Evolutionary conservation across 2,888 invertebrate genomes (phyloP).

Genomic region (Ecliptopera silaceata): DNA sequence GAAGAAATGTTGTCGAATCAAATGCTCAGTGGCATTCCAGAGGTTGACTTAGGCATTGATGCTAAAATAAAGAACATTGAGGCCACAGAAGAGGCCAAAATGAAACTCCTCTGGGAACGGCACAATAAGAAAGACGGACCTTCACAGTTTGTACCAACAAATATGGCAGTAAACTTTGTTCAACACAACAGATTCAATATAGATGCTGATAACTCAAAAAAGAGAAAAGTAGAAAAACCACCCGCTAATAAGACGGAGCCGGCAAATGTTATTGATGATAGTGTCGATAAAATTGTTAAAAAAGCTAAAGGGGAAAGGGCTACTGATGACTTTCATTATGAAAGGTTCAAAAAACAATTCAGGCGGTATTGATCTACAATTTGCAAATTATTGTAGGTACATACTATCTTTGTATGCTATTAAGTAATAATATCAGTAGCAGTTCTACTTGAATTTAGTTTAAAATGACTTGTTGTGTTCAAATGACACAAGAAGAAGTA

Average conservation of each 20-base stretch:
- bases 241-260: conserved; percentile 60
- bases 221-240: conserved; percentile 83
- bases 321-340: conserved; percentile 98
- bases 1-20: conserved; percentile 99
- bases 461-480: too few species aligned
- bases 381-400: too few species aligned
- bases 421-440: too few species aligned
- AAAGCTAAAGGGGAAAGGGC: conserved; percentile 93
- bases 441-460: too few species aligned
- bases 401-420: too few species aligned
- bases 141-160: conserved; percentile 97
- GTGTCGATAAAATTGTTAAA: conserved; percentile 81
- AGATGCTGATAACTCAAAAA: conserved; percentile 86
- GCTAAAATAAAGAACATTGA: conserved; percentile 99
- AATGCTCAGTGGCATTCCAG: conserved; percentile 99
- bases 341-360: conserved; percentile 98
- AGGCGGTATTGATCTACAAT: conserved; percentile 86
- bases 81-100: conserved; percentile 99
- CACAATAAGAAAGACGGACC: conserved; percentile 96
- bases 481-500: too few species aligned
- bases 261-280: conserved; percentile 67
- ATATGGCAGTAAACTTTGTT: conserved; percentile 99
- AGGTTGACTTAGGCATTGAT: conserved; percentile 99
- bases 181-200: conserved; percentile 98
- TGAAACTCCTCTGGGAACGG: conserved; percentile 93